Percentiles rank a stretch among this genome's conserved stretches.
phyloP scores from a whole-genome alignment of 2,888 invertebrate genomes.

The Plagodis dolabraria region DNA sequence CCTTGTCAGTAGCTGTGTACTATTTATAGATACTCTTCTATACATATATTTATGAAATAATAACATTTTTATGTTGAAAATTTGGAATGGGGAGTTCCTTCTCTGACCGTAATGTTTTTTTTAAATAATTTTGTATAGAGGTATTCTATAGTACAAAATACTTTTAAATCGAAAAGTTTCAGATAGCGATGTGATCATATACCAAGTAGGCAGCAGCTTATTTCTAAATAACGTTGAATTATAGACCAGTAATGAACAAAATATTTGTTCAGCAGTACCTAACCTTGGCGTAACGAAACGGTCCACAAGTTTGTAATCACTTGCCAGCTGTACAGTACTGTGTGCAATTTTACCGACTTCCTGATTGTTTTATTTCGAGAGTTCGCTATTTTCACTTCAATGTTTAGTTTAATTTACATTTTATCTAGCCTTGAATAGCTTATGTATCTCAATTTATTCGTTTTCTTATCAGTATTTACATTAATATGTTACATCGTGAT shows the following conservation, averaged over 20 bases:
- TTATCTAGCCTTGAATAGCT: neutral
- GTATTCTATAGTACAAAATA: too few relatives aligned
- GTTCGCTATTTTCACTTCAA: slow-evolving; percentile 5
- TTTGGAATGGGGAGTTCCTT: too few relatives aligned
- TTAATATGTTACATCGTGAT: neutral
- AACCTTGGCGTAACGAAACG: slow-evolving; percentile 48
- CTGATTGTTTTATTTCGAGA: slow-evolving; percentile 13
- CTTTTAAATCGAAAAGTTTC: too few relatives aligned
- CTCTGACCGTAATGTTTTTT: too few relatives aligned
- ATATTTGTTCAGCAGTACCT: slow-evolving; percentile 31
- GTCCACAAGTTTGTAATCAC: slow-evolving; percentile 46
- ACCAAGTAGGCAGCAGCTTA: too few relatives aligned
- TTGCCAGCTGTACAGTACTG: slow-evolving; percentile 41
- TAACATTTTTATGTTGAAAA: too few relatives aligned
- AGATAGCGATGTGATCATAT: too few relatives aligned
- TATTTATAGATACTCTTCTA: too few relatives aligned
- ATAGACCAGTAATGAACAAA: slow-evolving; percentile 1
- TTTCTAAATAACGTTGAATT: neutral
- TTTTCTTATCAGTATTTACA: neutral
- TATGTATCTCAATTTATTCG: too few relatives aligned
- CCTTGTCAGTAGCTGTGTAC: too few relatives aligned
- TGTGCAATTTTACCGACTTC: slow-evolving; percentile 30
- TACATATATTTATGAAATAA: too few relatives aligned
- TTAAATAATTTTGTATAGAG: too few relatives aligned
- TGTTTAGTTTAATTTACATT: neutral